These are phyloP conservation scores for Diloba caeruleocephala DNA, from an alignment of 2,888 invertebrate species.

Conservation along the genomic window DNA sequence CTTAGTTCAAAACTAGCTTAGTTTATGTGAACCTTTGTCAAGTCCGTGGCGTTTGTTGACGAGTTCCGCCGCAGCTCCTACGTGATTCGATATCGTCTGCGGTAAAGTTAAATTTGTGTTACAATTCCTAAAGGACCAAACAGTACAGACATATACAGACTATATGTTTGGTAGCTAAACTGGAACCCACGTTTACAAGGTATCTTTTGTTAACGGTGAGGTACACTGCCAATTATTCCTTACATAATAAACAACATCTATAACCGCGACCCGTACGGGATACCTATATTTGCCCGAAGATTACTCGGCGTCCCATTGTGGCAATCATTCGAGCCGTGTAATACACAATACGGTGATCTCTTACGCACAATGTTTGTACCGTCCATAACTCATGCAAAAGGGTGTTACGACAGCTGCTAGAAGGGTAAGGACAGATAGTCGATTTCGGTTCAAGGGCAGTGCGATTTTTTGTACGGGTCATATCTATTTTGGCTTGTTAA, in stretches of 20 bases:
- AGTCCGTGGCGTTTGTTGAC: conserved; percentile 25
- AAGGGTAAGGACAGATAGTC: conserved; percentile 9
- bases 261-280: not conserved
- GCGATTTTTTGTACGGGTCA: conserved; percentile 6
- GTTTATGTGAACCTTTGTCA: conserved; percentile 45
- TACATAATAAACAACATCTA: conserved; percentile 7
- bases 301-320: conserved; percentile 28
- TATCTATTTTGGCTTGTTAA: no score
- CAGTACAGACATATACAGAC: no score
- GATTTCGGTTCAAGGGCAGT: not conserved
- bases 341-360: conserved; percentile 45
- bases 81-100: conserved; percentile 29
- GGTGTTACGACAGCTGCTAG: conserved; percentile 41
- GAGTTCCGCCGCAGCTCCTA: conserved; percentile 8
- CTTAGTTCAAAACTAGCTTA: conserved; percentile 29
- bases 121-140: conserved; percentile 15
- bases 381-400: conserved; percentile 55
- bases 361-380: conserved; percentile 40
- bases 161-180: no score
- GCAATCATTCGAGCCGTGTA: conserved; percentile 41
- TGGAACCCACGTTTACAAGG: no score
- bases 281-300: conserved; percentile 32
- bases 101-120: conserved; percentile 26
- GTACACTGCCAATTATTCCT: not conserved
- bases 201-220: no score